Evolutionary conservation across 2,797 vertebrate genomes (phyloP), one percentile per base, ranked within the genome.

Genomic region (Artibeus jamaicensis): DNA sequence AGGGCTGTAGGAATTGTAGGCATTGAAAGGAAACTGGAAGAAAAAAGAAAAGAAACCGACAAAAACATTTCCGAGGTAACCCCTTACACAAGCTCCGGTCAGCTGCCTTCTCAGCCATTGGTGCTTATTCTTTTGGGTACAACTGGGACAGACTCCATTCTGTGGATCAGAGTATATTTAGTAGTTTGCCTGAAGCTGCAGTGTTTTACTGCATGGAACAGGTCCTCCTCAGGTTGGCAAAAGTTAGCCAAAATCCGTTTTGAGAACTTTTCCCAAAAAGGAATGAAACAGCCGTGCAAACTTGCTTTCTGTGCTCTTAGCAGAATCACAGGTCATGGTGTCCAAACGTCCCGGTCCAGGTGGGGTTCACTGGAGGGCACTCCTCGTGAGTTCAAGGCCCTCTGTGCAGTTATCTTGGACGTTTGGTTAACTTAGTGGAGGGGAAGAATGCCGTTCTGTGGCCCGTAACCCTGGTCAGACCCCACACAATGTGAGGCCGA

Each of bases 31-130:
- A 99, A 99, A 97, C 98, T 99, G 89, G 99, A 99, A 98, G 99
- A 99, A 98, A 99, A 99, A 98, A 99, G 99, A 98, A 99, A 99
- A 99, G 99, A 99, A 98, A 99, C 99, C 0, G 99, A 99, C 98
- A 99, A 99, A 99, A 99, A 99, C 98, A 99, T 99, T 99, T 99
- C 99, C 24, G 99, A 99, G 99, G 99, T 99, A 98, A 97, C 89
- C 96, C 96, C 71, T 85, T 97, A 44, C 42, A 94, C 24, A 85
- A 89, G 87, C 94, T 97, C 92, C 86, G 50, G 91, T 96, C 94
- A 88, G 0, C 71, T 91, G 83, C 74, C 68, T 96, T 88, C 81
- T 95, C 57, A 96, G 55, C 53, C 67, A 42, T 96, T 96, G 96
- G 42, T 82, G 34, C 91, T 93, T 39, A 42, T 97, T 97, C 78